Base-by-base conservation (phyloP, 2,113 vertebrate species). In the Actinemys pallida region DNA sequence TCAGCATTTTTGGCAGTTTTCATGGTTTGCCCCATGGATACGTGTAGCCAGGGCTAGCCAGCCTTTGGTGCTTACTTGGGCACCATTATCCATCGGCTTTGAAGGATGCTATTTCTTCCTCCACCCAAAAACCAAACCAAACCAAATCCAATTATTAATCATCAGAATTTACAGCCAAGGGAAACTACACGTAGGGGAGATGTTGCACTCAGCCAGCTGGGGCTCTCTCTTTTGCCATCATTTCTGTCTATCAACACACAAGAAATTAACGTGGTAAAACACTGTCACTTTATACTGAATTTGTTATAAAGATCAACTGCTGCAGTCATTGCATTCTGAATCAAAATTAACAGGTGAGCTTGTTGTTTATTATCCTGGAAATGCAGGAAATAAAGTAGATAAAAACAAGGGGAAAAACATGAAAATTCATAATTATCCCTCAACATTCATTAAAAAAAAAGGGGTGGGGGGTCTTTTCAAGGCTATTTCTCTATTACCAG, bases 1-100 rank as follows among this genome's bases (percentile, higher is more conserved):
- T 2, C 65, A 59, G n/a, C 50, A 84, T 56, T 29, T 0, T 0
- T 72, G n/a, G n/a, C 65, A 39, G n/a, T 39, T 72, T 72, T 39
- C n/a, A 22, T 72, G n/a, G 65, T 72, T 72, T 22, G 65, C 19
- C n/a, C n/a, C 19, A 72, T 39, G n/a, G 65, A 19, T 22, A 72
- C 8, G 5, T 10, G 19, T 22, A 22, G 65, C 65, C 19, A 20
- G n/a, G n/a, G 19, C 9, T 69, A 69, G n/a, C 62, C 62, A 69
- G 39, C 39, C 39, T 45, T 25, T 11, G 72, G 20, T 45, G 22
- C 39, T 25, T 76, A 76, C 20, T 12, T 13, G 39, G 22, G 39
- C 10, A 76, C 39, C 10, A 76, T 76, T 13, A 22, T 45, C 24
- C 20, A 76, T 76, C 11, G 3, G 22, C 47, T 84, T 24, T 49